Conservation (phyloP, 2,113 vertebrate species). For the Heterotilapia buettikoferi region DNA sequence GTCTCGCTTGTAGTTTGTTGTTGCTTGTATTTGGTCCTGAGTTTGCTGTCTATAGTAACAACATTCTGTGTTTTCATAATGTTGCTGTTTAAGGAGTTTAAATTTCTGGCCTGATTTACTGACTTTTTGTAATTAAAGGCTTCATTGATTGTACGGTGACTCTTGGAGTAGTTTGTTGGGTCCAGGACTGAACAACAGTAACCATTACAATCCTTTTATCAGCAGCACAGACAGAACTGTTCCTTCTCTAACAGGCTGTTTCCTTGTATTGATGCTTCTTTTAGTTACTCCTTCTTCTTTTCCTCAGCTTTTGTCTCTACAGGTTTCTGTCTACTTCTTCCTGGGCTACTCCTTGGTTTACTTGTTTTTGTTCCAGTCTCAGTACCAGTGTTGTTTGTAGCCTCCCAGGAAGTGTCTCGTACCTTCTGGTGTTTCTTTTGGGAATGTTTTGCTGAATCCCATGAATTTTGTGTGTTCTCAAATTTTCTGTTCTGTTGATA, state of each 20-base stretch:
- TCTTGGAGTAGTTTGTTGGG: neutral
- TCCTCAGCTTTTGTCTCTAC: neutral
- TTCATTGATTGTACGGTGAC: fast-evolving
- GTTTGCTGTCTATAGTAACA: neutral
- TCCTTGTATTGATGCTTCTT: too few relatives aligned
- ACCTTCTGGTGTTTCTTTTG: fast-evolving
- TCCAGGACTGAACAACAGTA: neutral
- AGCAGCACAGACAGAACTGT: too few relatives aligned
- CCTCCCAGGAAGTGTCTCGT: neutral
- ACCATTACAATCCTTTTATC: neutral
- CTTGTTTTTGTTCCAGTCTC: neutral
- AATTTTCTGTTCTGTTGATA: too few relatives aligned
- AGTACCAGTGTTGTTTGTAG: neutral
- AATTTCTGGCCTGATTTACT: neutral
- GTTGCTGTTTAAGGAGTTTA: neutral
- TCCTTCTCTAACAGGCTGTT: too few relatives aligned
- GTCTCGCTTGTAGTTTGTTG: neutral
- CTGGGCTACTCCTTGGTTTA: neutral
- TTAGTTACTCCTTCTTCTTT: neutral
- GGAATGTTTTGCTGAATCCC: neutral
- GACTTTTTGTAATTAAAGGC: fast-evolving
- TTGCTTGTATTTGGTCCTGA: neutral
- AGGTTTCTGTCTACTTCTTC: neutral
- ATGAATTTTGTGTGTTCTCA: too few relatives aligned
- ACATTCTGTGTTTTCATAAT: neutral